These are phyloP conservation scores for Drosophila cracens DNA, from an alignment of 2,888 invertebrate species.

Conservation along the genomic window DNA sequence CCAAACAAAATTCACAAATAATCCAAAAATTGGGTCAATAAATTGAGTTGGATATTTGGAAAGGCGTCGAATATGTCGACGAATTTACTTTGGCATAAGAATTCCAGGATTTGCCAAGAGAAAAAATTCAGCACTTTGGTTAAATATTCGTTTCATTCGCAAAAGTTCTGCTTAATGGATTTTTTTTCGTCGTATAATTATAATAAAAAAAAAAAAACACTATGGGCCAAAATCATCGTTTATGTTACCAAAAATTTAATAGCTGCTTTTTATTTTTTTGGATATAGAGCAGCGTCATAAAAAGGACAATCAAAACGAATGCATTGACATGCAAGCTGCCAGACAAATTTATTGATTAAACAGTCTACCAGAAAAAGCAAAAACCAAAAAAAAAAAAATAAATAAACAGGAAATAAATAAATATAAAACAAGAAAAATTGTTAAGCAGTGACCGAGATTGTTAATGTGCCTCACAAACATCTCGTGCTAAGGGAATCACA, in stretches of 20 bases:
- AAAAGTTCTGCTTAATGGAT: background rate
- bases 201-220: background rate
- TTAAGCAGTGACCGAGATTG: slow-evolving; percentile 4
- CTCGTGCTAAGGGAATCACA: slow-evolving; percentile 35
- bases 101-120: background rate
- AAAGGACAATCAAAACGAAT: slow-evolving; percentile 41
- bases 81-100: background rate
- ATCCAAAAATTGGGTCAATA: slow-evolving; percentile 2
- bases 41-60: background rate
- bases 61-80: background rate
- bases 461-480: slow-evolving; percentile 30
- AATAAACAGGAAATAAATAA: slow-evolving; percentile 26
- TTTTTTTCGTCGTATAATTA: background rate
- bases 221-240: background rate
- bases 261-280: background rate
- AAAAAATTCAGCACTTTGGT: background rate
- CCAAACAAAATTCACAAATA: slow-evolving; percentile 1
- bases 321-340: slow-evolving; percentile 74
- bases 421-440: background rate
- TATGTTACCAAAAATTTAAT: background rate
- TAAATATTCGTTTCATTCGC: background rate
- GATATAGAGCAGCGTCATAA: background rate
- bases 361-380: slow-evolving; percentile 43
- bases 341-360: slow-evolving; percentile 71
- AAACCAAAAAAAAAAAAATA: slow-evolving; percentile 21